Percentiles rank a stretch among this genome's conserved stretches.
Conservation (phyloP, 2,888 invertebrate genomes). For the Brachynemurus nebulosus region DNA sequence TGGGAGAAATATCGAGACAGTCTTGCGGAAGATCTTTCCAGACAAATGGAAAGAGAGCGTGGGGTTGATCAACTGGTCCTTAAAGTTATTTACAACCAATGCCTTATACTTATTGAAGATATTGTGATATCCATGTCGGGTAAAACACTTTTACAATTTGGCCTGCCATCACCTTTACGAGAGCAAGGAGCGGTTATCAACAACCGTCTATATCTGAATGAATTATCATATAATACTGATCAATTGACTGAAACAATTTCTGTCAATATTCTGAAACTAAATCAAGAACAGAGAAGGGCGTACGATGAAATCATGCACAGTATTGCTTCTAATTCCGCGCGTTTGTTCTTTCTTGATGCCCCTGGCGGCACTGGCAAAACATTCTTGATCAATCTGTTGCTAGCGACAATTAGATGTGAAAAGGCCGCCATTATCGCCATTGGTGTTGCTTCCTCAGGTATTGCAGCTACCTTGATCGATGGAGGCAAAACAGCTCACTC, state of each 20-base stretch:
- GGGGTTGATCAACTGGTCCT: constrained; percentile 4
- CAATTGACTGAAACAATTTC: constrained; percentile 1
- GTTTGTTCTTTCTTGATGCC: constrained; percentile 24
- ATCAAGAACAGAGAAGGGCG: constrained; percentile 10
- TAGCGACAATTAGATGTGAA: constrained; percentile 21
- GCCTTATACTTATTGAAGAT: constrained; percentile 14
- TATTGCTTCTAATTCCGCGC: constrained; percentile 9
- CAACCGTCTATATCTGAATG: constrained; percentile 2
- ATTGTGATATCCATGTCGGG: constrained; percentile 15
- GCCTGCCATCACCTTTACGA: constrained; percentile 15
- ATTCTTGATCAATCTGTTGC: constrained; percentile 14
- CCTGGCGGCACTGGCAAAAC: constrained; percentile 10
- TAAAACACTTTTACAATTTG: constrained; percentile 14
- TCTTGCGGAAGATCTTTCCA: constrained; percentile 19
- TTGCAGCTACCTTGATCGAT: constrained; percentile 27
- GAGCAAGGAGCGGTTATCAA: background rate
- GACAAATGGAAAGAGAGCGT: constrained; percentile 2
- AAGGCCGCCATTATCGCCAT: constrained; percentile 24
- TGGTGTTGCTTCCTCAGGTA: constrained; percentile 27
- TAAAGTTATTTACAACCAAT: constrained; percentile 15
- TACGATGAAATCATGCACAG: constrained; percentile 2
- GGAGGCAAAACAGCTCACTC: constrained; percentile 27
- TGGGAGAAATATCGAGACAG: constrained; percentile 19
- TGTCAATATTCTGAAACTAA: constrained; percentile 9
- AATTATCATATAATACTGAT: background rate